Evolutionary conservation across 2,797 vertebrate genomes (phyloP).

Genomic region (Malacoctenus gilli): DNA sequence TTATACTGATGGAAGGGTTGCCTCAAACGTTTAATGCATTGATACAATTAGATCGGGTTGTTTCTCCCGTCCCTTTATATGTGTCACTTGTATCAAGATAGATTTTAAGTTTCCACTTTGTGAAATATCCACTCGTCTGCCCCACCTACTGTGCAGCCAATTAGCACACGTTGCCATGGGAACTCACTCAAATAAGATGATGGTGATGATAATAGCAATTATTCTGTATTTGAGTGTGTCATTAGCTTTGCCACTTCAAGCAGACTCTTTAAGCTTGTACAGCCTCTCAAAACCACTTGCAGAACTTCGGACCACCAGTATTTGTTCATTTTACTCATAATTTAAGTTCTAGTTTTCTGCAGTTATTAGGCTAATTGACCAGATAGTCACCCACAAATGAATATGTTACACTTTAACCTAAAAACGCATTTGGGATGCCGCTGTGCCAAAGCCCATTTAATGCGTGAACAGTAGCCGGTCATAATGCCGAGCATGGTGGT

Average conservation of each 20-base stretch:
- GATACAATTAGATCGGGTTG: background rate
- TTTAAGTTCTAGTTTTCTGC: background rate
- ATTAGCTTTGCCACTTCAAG: background rate
- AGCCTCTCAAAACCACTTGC: too few species aligned
- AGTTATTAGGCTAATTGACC: background rate
- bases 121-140: too few species aligned
- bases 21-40: background rate
- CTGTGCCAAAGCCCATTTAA: conserved; percentile 12
- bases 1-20: background rate
- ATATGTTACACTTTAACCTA: too few species aligned
- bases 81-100: too few species aligned
- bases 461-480: conserved; percentile 23
- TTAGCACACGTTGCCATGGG: background rate
- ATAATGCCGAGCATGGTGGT: background rate
- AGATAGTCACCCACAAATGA: background rate
- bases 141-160: background rate
- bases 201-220: background rate
- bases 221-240: background rate
- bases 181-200: background rate
- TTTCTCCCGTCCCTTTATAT: too few species aligned
- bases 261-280: too few species aligned
- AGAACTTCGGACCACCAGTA: too few species aligned
- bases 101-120: too few species aligned
- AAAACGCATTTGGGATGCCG: background rate
- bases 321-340: too few species aligned